Conservation (phyloP, 1,140 invertebrate species). For the Drosophila auraria region DNA sequence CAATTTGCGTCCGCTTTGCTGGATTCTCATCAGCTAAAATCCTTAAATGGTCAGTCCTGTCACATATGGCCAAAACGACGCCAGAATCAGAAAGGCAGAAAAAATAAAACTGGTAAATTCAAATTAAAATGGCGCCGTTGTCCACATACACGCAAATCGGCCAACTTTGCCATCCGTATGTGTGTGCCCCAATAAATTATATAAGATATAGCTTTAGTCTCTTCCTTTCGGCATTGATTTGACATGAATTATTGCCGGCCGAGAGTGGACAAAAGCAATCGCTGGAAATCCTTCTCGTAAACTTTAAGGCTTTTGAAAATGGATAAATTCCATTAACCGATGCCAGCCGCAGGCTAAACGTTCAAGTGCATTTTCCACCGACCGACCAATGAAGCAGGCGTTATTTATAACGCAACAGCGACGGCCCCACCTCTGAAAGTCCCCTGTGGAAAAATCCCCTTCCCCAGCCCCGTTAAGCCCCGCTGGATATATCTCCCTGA, state of each 20-base stretch:
- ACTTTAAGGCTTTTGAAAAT: constrained; percentile 50
- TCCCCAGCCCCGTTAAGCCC: not conserved
- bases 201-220: constrained; percentile 54
- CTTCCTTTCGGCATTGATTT: constrained; percentile 68
- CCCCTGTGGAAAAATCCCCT: not conserved
- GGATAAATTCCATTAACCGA: constrained; percentile 64
- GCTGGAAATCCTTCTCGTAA: constrained; percentile 39
- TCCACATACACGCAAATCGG: constrained; percentile 36
- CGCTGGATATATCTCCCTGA: constrained; percentile 38
- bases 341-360: constrained; percentile 59
- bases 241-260: constrained; percentile 68
- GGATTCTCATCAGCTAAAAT: constrained; percentile 72
- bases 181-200: constrained; percentile 65
- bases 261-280: constrained; percentile 26
- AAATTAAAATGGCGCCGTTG: constrained; percentile 80
- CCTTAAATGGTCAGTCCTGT: constrained; percentile 65
- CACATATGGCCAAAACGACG: constrained; percentile 68
- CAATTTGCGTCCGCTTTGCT: constrained; percentile 33
- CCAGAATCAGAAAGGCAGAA: constrained; percentile 36
- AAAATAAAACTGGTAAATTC: constrained; percentile 52
- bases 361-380: constrained; percentile 63
- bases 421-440: not conserved
- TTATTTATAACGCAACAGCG: constrained; percentile 78
- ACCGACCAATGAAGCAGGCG: constrained; percentile 52
- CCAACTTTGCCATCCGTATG: constrained; percentile 25